Evolutionary conservation across 2,888 invertebrate genomes (phyloP).

Genomic region (Tigriopus californicus): DNA sequence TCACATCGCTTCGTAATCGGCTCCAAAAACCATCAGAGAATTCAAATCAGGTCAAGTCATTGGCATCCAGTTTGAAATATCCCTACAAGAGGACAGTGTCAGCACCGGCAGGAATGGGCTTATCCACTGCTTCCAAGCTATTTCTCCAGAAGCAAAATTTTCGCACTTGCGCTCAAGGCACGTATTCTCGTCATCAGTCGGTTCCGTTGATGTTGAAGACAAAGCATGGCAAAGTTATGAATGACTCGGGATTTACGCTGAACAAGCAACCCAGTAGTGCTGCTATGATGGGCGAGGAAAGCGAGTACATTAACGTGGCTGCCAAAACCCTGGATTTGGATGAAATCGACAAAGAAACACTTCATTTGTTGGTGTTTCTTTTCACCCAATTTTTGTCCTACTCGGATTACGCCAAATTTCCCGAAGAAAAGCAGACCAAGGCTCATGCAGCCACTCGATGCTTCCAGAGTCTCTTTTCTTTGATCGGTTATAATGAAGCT

Average conservation of each 20-base stretch:
- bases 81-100: constrained; percentile 87
- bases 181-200: background rate
- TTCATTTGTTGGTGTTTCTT: constrained; percentile 79
- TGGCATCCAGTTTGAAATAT: constrained; percentile 55
- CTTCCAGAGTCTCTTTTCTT: constrained; percentile 2
- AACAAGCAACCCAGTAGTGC: constrained; percentile 11
- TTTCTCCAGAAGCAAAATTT: too few relatives aligned
- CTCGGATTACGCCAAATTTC: constrained; percentile 39
- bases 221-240: background rate
- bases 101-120: constrained; percentile 57
- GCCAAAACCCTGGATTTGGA: constrained; percentile 62
- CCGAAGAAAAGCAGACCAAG: background rate
- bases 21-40: background rate
- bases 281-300: constrained; percentile 1
- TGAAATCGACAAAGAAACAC: constrained; percentile 84
- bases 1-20: background rate
- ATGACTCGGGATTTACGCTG: background rate
- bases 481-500: constrained; percentile 12
- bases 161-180: background rate
- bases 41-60: constrained; percentile 63
- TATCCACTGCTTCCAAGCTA: constrained; percentile 1
- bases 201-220: constrained; percentile 8
- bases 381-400: constrained; percentile 87
- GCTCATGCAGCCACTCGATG: background rate
- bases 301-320: constrained; percentile 12